A percentile compares a stretch with the other conserved stretches of the same genome.
Conservation (phyloP, 2,113 vertebrate species). For the Melanerpes aurifrons region DNA sequence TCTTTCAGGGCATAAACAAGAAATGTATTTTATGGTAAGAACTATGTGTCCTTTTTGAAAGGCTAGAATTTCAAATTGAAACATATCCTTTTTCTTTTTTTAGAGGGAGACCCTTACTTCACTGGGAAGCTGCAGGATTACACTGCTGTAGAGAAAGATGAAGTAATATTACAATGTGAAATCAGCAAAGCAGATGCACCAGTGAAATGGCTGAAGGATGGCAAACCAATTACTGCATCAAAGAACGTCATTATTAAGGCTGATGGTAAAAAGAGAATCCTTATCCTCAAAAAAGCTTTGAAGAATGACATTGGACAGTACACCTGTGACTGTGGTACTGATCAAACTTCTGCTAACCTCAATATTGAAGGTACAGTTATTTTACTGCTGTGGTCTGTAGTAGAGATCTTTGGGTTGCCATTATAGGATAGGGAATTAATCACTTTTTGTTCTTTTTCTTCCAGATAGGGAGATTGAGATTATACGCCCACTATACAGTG, state of each 20-base stretch:
- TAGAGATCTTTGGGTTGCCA: background rate
- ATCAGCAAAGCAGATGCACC: constrained; percentile 89
- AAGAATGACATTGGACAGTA: constrained; percentile 88
- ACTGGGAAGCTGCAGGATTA: constrained; percentile 95
- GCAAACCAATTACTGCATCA: constrained; percentile 89
- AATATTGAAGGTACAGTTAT: constrained; percentile 89
- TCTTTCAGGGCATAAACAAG: background rate
- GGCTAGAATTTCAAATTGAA: background rate
- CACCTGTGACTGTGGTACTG: constrained; percentile 93
- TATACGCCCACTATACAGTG: constrained; percentile 89
- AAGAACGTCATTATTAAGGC: constrained; percentile 87
- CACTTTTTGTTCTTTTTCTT: background rate
- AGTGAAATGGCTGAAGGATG: constrained; percentile 95
- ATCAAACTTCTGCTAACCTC: constrained; percentile 91
- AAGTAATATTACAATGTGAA: constrained; percentile 91
- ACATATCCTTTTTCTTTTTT: constrained; percentile 51
- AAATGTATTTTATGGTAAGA: background rate
- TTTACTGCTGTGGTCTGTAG: background rate
- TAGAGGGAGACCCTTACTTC: constrained; percentile 97
- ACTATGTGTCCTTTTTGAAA: background rate
- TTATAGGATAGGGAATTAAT: background rate
- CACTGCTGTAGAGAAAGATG: constrained; percentile 94
- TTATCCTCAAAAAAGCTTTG: constrained; percentile 88
- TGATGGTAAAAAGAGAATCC: constrained; percentile 88
- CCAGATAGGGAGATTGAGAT: constrained; percentile 96